Evolutionary conservation across 2,797 vertebrate genomes (phyloP).

Genomic region (Monodelphis domestica): DNA sequence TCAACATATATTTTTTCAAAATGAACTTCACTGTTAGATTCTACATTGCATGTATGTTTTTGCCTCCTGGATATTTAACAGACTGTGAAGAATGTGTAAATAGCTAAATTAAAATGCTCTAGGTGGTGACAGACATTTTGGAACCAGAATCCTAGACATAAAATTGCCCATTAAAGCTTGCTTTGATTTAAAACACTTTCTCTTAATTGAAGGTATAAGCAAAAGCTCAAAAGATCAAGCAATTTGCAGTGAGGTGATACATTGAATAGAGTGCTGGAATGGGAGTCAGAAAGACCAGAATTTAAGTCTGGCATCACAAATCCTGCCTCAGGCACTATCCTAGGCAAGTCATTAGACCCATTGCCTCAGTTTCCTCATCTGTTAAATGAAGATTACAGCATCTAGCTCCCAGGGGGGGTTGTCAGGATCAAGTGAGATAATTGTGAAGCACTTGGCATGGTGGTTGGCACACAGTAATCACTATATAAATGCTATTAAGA

Average conservation of each 20-base stretch:
- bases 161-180: neutral
- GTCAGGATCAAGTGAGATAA: neutral
- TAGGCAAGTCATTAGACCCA: neutral
- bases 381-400: neutral
- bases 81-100: neutral
- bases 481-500: neutral
- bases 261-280: neutral
- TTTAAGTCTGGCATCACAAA: neutral
- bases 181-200: neutral
- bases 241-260: neutral
- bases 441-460: neutral
- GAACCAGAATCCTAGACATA: constrained; percentile 13
- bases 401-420: neutral
- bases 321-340: neutral
- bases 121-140: neutral
- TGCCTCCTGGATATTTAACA: neutral
- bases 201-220: neutral
- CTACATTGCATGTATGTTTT: neutral
- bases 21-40: neutral
- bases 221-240: neutral
- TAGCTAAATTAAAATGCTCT: neutral
- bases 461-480: neutral
- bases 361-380: neutral
- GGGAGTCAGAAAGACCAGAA: neutral
- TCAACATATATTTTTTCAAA: neutral